These are phyloP conservation scores for Bucorvus abyssinicus DNA, from an alignment of 2,797 vertebrate genomes.

Conservation along the genomic window DNA sequence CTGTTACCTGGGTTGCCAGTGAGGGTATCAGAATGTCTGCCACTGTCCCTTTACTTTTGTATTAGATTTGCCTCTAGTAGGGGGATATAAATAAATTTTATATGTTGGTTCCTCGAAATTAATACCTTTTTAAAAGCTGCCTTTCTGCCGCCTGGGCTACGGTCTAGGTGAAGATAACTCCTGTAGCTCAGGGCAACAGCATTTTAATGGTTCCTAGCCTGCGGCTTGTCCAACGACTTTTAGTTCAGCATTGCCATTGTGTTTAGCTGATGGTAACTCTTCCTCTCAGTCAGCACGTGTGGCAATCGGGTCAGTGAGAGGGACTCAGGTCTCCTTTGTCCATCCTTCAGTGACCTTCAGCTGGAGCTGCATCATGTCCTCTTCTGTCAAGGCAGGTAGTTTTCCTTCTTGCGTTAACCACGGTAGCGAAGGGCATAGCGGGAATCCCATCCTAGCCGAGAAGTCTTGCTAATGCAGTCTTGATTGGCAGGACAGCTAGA, in stretches of 20 bases:
- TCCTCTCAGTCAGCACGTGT: background rate
- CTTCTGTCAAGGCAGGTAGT: background rate
- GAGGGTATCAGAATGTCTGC: background rate
- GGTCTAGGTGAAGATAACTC: background rate
- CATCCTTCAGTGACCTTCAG: background rate
- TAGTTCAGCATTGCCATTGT: background rate
- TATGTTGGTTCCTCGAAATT: background rate
- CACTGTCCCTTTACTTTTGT: background rate
- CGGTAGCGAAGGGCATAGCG: background rate
- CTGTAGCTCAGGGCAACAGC: background rate
- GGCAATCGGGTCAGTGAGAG: fast-evolving
- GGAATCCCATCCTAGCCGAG: background rate
- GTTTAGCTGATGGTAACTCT: background rate
- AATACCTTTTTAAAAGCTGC: background rate
- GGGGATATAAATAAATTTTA: background rate
- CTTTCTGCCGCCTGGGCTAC: background rate
- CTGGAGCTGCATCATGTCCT: background rate
- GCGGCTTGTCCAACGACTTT: background rate
- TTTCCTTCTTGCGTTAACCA: background rate
- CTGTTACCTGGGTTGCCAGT: background rate
- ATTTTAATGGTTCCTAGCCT: background rate
- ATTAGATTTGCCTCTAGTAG: background rate
- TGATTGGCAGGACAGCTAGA: background rate
- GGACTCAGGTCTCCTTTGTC: background rate
- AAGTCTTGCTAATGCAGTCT: background rate